Evolutionary conservation across 37 sponge, comb jelly and placozoan genomes (phyloP).

Genomic region (Dysidea cf. avara): DNA sequence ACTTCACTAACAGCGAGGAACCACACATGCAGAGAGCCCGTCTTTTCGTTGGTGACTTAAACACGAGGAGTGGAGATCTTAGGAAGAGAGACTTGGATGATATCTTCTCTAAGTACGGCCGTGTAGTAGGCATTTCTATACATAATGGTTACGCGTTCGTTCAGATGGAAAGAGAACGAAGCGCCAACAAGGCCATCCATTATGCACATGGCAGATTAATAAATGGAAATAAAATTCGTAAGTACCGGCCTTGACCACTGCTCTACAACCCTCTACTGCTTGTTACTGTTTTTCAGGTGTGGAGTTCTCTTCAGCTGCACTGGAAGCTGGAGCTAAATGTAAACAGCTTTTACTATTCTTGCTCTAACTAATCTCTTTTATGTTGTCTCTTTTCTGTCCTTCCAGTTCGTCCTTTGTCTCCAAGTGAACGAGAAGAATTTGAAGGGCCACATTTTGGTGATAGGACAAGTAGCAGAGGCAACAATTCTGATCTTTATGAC

Average conservation of each 20-base stretch:
- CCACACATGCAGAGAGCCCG: conserved; percentile 55
- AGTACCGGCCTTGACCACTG: conserved; percentile 8
- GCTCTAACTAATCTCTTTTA: background rate
- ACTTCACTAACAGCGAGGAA: conserved; percentile 38
- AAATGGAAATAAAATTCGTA: conserved; percentile 61
- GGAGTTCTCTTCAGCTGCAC: conserved; percentile 71
- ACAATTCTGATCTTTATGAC: too few species aligned
- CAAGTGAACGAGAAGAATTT: too few species aligned
- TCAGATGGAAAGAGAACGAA: conserved; percentile 57
- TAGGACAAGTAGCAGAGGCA: too few species aligned
- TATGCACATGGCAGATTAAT: conserved; percentile 37
- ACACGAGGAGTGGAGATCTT: conserved; percentile 27
- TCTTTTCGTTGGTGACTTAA: conserved; percentile 63
- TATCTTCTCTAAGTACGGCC: conserved; percentile 56
- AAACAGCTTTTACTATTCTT: conserved; percentile 2
- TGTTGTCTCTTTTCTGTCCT: background rate
- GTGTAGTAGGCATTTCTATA: conserved; percentile 55
- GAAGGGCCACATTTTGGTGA: too few species aligned
- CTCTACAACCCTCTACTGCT: too few species aligned
- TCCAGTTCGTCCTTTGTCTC: background rate
- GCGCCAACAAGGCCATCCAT: conserved; percentile 65
- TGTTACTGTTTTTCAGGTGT: conserved; percentile 46
- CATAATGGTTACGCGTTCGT: conserved; percentile 71
- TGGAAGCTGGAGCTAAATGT: conserved; percentile 73
- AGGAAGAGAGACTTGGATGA: conserved; percentile 28